phyloP scores from a whole-genome alignment of 2,113 vertebrate genomes.

The Anthoscopus minutus region DNA sequence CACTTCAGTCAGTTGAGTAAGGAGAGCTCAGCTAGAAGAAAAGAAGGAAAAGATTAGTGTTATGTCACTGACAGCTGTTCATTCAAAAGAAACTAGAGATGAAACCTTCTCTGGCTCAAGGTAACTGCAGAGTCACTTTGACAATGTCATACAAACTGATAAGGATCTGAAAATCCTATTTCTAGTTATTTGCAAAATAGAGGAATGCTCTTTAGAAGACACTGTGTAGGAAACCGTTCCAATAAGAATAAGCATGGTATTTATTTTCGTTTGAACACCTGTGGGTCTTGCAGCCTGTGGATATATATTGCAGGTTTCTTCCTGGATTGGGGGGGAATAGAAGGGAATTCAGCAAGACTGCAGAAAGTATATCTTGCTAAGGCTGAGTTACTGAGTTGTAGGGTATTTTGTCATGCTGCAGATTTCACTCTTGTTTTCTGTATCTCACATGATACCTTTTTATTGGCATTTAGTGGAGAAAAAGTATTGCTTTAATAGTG shows the following conservation, averaged over 20 bases:
- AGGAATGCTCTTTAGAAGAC: background rate
- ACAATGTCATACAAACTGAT: background rate
- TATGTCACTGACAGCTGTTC: background rate
- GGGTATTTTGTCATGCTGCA: background rate
- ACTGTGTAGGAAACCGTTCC: background rate
- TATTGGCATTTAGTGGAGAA: background rate
- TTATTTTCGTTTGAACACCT: background rate
- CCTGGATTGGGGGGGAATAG: background rate
- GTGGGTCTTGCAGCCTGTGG: background rate
- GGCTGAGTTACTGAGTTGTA: background rate
- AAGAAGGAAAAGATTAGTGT: slow-evolving; percentile 44
- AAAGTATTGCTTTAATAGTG: background rate
- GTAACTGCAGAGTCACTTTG: background rate
- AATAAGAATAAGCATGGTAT: background rate
- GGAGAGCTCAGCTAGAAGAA: slow-evolving; percentile 75
- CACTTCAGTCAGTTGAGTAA: slow-evolving; percentile 71
- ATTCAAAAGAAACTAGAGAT: background rate
- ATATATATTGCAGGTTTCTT: background rate
- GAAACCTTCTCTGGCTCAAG: background rate
- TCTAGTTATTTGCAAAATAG: background rate
- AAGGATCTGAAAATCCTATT: background rate
- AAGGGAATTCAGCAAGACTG: background rate
- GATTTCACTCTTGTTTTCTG: background rate
- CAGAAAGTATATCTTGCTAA: background rate
- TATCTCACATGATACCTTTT: background rate